phyloP scores from a whole-genome alignment of 2,888 invertebrate species.

The Drosophila nr. perissopoda region DNA sequence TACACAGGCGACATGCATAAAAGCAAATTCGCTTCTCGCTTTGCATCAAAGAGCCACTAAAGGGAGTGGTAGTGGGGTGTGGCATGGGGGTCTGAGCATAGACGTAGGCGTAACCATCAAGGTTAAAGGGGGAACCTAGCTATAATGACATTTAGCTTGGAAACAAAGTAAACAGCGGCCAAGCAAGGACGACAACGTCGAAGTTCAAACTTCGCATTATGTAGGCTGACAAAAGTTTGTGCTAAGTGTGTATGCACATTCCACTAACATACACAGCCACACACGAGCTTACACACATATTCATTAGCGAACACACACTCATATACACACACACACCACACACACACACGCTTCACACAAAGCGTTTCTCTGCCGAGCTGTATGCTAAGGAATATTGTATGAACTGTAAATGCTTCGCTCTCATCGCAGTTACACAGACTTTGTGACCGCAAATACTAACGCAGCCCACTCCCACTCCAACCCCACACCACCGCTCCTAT shows the following conservation, averaged over 20 bases:
- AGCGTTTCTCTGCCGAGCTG: slow-evolving; percentile 41
- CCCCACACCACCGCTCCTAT: slow-evolving; percentile 5
- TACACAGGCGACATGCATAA: slow-evolving; percentile 65
- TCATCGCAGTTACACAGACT: slow-evolving; percentile 47
- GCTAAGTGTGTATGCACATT: slow-evolving; percentile 66
- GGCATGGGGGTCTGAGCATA: not conserved
- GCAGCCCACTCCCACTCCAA: not conserved
- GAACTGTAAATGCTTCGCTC: slow-evolving; percentile 63
- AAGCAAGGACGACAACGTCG: slow-evolving; percentile 47
- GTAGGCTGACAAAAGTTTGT: slow-evolving; percentile 68
- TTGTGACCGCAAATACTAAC: slow-evolving; percentile 67
- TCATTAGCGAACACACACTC: slow-evolving; percentile 1
- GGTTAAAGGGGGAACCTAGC: slow-evolving; percentile 18
- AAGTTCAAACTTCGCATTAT: slow-evolving; percentile 75
- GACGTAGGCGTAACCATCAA: not conserved
- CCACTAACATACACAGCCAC: slow-evolving; percentile 10
- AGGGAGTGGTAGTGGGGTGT: not conserved
- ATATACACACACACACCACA: slow-evolving; percentile 9
- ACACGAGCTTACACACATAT: not conserved
- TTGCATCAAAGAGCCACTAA: slow-evolving; percentile 60
- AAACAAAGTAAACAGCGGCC: slow-evolving; percentile 76
- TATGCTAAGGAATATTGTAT: slow-evolving; percentile 75
- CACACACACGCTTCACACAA: slow-evolving; percentile 12
- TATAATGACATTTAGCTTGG: slow-evolving; percentile 80
- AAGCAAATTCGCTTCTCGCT: slow-evolving; percentile 66